phyloP scores from a whole-genome alignment of 2,797 vertebrate genomes.

The Lacerta bilineata region DNA sequence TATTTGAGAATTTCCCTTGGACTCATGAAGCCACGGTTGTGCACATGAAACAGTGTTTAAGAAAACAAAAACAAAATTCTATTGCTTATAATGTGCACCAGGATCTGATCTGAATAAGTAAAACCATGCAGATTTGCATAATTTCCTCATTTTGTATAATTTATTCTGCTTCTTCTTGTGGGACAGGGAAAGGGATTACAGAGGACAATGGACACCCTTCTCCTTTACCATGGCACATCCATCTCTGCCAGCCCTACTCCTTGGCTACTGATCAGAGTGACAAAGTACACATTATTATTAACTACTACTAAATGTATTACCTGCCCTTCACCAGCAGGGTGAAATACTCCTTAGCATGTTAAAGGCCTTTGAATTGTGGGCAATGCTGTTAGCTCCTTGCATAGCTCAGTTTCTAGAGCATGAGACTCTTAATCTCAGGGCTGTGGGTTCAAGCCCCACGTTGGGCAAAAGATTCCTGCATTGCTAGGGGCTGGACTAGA shows the following conservation, averaged over 20 bases:
- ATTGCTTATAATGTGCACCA: too few species aligned
- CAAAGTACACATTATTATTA: neutral
- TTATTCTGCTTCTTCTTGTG: neutral
- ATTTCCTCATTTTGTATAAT: neutral
- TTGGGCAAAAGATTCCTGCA: too few species aligned
- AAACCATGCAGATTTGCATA: neutral
- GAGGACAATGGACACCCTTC: neutral
- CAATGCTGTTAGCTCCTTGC: neutral
- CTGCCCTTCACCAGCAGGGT: too few species aligned
- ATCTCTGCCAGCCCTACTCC: neutral
- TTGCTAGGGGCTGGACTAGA: too few species aligned
- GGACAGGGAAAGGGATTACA: too few species aligned
- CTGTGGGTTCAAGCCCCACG: too few species aligned
- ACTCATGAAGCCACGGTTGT: neutral
- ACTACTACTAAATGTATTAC: too few species aligned
- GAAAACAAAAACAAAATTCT: neutral
- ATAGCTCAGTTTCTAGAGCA: too few species aligned
- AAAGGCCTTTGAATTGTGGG: neutral
- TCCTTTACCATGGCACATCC: neutral
- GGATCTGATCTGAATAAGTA: neutral
- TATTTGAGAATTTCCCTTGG: conserved; percentile 8
- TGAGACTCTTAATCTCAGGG: too few species aligned
- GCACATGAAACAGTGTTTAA: neutral
- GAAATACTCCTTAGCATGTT: neutral
- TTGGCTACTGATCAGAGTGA: neutral